A percentile compares a stretch with the other conserved stretches of the same genome.
These are phyloP conservation scores for Yponomeuta evonymella DNA, from an alignment of 2,888 invertebrate genomes.

Conservation along the genomic window DNA sequence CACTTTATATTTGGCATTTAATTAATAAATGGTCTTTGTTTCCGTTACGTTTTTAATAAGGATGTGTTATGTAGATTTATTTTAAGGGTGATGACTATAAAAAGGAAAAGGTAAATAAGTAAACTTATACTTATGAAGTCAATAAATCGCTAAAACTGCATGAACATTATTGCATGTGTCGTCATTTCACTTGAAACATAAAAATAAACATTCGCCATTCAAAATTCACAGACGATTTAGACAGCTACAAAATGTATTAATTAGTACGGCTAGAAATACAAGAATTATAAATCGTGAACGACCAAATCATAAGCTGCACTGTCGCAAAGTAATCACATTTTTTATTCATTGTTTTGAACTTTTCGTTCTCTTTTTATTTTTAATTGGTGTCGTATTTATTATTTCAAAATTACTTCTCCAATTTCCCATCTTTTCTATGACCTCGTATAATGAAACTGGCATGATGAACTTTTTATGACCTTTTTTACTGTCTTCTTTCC, in stretches of 20 bases:
- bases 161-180: conserved; percentile 48
- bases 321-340: conserved; percentile 20
- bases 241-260: neutral
- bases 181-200: conserved; percentile 12
- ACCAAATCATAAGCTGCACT: conserved; percentile 10
- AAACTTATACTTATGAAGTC: conserved; percentile 21
- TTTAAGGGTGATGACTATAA: conserved; percentile 41
- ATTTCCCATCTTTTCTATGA: conserved; percentile 32
- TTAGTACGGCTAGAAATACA: neutral
- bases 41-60: conserved; percentile 10
- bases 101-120: conserved; percentile 40
- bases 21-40: neutral
- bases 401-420: conserved; percentile 25
- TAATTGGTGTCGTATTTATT: conserved; percentile 41
- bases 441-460: conserved; percentile 65
- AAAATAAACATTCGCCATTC: neutral
- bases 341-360: conserved; percentile 27
- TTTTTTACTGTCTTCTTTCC: neutral
- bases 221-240: neutral
- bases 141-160: conserved; percentile 40
- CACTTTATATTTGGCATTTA: too few species aligned
- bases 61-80: conserved; percentile 35
- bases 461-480: conserved; percentile 38
- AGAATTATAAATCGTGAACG: neutral
- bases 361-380: conserved; percentile 17